phyloP scores from a whole-genome alignment of 2,797 vertebrate species.

The Acanthornis magna region DNA sequence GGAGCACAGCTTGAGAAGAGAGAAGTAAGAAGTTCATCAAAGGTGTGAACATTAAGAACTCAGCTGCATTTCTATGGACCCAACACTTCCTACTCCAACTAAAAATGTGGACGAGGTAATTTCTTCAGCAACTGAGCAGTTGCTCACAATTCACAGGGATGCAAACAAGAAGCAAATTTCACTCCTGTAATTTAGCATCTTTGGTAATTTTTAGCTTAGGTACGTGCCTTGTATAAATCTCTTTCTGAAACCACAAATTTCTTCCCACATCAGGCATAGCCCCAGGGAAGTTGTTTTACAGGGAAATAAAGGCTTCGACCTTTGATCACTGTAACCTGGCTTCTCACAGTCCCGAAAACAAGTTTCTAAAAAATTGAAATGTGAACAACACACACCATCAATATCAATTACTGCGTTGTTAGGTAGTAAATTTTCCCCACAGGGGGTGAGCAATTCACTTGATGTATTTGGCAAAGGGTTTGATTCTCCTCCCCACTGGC shows the following conservation, averaged over 20 bases:
- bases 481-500: neutral
- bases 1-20: neutral
- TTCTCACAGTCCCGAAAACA: neutral
- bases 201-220: neutral
- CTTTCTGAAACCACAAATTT: neutral
- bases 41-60: neutral
- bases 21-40: neutral
- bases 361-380: conserved; percentile 38
- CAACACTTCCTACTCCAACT: neutral
- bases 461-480: neutral
- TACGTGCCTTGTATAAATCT: neutral
- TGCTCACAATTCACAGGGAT: neutral
- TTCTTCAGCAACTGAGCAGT: neutral
- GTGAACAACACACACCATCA: conserved; percentile 3
- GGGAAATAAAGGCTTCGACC: neutral
- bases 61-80: neutral
- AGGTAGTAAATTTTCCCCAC: conserved; percentile 48
- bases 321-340: conserved; percentile 23
- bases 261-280: neutral
- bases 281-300: neutral
- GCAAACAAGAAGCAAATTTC: neutral
- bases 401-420: conserved; percentile 34
- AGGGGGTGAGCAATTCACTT: conserved; percentile 30
- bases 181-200: neutral
- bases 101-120: neutral